Percentiles rank a stretch among this genome's conserved stretches.
phyloP scores from a whole-genome alignment of 2,113 vertebrate species.

The Labrus mixtus region DNA sequence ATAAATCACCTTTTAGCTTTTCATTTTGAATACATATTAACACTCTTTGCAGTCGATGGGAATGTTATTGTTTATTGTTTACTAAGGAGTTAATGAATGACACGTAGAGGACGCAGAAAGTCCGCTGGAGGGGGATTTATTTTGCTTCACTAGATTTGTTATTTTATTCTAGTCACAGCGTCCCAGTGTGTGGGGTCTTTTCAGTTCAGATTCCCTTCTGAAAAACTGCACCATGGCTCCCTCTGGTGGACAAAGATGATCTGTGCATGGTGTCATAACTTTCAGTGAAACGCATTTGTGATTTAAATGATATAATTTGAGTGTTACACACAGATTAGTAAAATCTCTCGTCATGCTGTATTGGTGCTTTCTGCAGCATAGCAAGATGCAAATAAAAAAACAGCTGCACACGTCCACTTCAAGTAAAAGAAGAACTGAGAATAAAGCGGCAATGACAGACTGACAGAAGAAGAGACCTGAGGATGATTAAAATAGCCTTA shows the following conservation, averaged over 20 bases:
- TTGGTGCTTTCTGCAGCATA: background rate
- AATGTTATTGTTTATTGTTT: background rate
- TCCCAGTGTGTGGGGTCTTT: background rate
- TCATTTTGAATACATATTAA: conserved; percentile 28
- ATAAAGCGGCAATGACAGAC: too few relatives aligned
- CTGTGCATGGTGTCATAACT: background rate
- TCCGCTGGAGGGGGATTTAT: background rate
- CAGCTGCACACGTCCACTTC: too few relatives aligned
- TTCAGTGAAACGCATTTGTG: too few relatives aligned
- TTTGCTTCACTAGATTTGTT: background rate
- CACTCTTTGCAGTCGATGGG: background rate
- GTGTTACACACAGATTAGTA: too few relatives aligned
- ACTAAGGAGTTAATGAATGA: background rate
- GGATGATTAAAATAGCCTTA: too few relatives aligned
- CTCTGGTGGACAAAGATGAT: conserved; percentile 54
- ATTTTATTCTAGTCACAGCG: background rate
- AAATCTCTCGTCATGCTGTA: background rate
- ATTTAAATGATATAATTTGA: too few relatives aligned
- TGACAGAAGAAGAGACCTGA: background rate
- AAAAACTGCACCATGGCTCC: conserved; percentile 37
- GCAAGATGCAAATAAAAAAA: background rate
- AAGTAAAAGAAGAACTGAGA: too few relatives aligned
- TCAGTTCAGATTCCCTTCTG: background rate
- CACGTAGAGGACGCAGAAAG: background rate
- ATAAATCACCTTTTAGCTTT: conserved; percentile 16